phyloP scores from a whole-genome alignment of 2,888 invertebrate genomes.

The Notodonta dromedarius region DNA sequence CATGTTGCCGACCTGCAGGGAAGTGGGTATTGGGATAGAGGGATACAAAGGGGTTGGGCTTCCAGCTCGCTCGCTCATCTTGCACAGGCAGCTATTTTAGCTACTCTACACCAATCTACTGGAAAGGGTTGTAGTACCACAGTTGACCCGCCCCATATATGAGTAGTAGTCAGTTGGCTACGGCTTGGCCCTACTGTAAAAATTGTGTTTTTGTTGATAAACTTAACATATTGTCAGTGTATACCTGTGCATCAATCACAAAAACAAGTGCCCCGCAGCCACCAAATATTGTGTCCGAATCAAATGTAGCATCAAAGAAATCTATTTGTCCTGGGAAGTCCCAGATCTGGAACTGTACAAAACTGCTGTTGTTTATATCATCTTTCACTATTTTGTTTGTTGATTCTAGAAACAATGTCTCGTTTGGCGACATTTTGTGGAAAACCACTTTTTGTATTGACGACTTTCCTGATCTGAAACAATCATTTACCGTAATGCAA shows the following conservation, averaged over 20 bases:
- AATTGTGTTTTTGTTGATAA: no score
- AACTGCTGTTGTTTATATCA: conserved; percentile 97
- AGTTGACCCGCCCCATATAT: no score
- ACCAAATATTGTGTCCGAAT: conserved; percentile 98
- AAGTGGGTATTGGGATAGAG: no score
- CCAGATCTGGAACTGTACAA: conserved; percentile 99
- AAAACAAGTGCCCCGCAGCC: conserved; percentile 99
- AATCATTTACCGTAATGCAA: not conserved
- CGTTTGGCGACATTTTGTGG: conserved; percentile 99
- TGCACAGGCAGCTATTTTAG: no score
- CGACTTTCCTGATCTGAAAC: conserved; percentile 97
- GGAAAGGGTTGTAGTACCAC: no score
- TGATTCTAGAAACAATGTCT: conserved; percentile 98
- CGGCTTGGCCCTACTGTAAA: no score
- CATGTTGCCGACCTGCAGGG: no score
- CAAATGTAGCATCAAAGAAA: conserved; percentile 98
- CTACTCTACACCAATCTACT: no score
- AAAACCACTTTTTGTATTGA: conserved; percentile 99
- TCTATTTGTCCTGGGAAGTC: conserved; percentile 99
- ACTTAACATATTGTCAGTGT: not conserved
- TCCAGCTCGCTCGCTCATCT: no score
- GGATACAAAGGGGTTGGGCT: no score
- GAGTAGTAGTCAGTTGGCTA: no score
- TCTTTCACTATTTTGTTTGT: conserved; percentile 99
- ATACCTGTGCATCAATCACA: conserved; percentile 98